Base-by-base conservation (phyloP, 2,797 vertebrate genomes). In the Arrhamphus sclerolepis region DNA sequence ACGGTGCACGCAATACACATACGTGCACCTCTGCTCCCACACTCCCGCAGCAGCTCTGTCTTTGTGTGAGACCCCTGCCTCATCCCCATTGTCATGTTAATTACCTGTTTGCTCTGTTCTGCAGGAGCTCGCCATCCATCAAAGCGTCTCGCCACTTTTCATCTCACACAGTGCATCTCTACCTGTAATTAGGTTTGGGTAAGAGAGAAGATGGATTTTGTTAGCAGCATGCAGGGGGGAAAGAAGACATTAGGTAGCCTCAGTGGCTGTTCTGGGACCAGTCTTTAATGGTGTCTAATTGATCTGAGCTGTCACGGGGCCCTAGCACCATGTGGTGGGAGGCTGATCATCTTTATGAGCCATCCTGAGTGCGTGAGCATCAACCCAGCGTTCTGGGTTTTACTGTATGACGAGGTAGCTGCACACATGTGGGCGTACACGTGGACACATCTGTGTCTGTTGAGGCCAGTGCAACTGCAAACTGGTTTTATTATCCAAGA, bases 171-270 rank as follows among this genome's bases (percentile, higher is more conserved):
- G 75, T 71, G 69, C 74, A 81, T 78, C 63, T 49, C 85, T 82
- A 91, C 90, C 92, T 94, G 85, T 84, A 86, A 89, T 87, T 76
- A 56, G 83, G 87, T 88, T 85, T 77, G 68, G 78, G 80, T 13
- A 54, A 76, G 72, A 52, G 73, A 72, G 78, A 74, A 81, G 85
- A 86, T 84, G 74, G 85, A 87, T 90, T 89, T 89, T 71, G 84
- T 85, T 80, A 79, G 85, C 81, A 65, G 75, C 70, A 65, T 75
- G 70, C 77, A 71, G 72, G 74, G 78, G 62, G 70, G 47, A 61
- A 61, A 79, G 76, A 59, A 80, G 77, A 82, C 77, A 82, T 83
- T 75, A 87, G 84, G 80, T 80, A 69, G 87, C 77, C 78, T 80
- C 75, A 52, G 42, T 71, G 72, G 80, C 84, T 86, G 86, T 66